Conservation (phyloP, 2,113 vertebrate species). For the Trematomus loennbergii region DNA sequence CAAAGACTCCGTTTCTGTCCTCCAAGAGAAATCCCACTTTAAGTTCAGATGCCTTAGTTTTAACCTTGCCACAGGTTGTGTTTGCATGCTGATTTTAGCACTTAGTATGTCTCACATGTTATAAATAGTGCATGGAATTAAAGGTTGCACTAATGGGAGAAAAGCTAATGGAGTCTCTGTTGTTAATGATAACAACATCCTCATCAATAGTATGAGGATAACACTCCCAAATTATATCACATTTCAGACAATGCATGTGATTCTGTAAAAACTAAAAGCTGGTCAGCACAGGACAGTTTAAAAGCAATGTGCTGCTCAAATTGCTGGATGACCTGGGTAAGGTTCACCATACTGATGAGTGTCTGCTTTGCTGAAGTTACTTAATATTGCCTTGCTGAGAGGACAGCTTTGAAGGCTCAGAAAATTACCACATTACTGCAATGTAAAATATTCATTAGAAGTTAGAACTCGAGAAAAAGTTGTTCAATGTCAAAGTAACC, state of each 20-base stretch:
- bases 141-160: neutral
- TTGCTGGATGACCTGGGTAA: conserved; percentile 7
- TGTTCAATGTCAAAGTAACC: conserved; percentile 1
- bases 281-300: neutral
- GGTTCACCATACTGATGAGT: neutral
- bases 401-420: neutral
- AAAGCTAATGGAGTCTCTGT: neutral
- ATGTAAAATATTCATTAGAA: neutral
- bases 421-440: conserved; percentile 6
- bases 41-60: conserved; percentile 46
- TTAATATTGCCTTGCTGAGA: neutral
- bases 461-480: neutral
- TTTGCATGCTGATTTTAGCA: conserved; percentile 12
- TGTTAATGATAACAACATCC: neutral
- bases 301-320: neutral
- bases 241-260: neutral
- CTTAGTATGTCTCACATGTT: conserved; percentile 1
- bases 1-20: conserved; percentile 69
- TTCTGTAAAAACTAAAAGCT: neutral
- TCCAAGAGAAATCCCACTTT: conserved; percentile 62
- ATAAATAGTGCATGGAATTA: neutral
- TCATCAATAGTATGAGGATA: conserved; percentile 1
- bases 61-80: conserved; percentile 47
- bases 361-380: neutral
- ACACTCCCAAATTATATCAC: neutral